These are phyloP conservation scores for Mormyrops boulengeri DNA, from an alignment of 2,797 vertebrate genomes.

Conservation along the genomic window DNA sequence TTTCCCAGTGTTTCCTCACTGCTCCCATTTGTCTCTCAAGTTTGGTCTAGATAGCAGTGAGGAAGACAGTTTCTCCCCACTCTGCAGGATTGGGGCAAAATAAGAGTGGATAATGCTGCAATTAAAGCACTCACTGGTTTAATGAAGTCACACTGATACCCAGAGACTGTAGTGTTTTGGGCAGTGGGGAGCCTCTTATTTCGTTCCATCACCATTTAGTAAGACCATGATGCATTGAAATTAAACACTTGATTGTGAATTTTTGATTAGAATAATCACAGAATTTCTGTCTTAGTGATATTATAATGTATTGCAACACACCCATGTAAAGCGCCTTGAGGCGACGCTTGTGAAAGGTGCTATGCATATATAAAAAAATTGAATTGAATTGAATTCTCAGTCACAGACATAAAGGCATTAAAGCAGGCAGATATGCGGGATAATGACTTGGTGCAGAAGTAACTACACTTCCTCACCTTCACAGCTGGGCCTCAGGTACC, in stretches of 20 bases:
- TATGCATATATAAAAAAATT: too few species aligned
- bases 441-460: background rate
- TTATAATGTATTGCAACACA: background rate
- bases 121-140: background rate
- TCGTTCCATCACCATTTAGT: background rate
- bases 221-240: background rate
- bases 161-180: background rate
- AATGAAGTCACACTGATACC: conserved; percentile 1
- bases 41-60: conserved; percentile 26
- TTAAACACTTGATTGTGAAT: background rate
- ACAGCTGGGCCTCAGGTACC: background rate
- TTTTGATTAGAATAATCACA: background rate
- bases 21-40: conserved; percentile 29
- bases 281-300: background rate
- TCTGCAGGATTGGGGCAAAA: background rate
- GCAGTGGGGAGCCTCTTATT: background rate
- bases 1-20: conserved; percentile 28
- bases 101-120: background rate
- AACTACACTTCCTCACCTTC: background rate
- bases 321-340: background rate
- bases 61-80: background rate
- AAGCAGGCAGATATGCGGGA: background rate
- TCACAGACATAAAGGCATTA: background rate
- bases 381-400: too few species aligned
- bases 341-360: too few species aligned